Conservation (phyloP, 35 echinoderm and acorn worm genomes). For the Acanthaster planci region DNA sequence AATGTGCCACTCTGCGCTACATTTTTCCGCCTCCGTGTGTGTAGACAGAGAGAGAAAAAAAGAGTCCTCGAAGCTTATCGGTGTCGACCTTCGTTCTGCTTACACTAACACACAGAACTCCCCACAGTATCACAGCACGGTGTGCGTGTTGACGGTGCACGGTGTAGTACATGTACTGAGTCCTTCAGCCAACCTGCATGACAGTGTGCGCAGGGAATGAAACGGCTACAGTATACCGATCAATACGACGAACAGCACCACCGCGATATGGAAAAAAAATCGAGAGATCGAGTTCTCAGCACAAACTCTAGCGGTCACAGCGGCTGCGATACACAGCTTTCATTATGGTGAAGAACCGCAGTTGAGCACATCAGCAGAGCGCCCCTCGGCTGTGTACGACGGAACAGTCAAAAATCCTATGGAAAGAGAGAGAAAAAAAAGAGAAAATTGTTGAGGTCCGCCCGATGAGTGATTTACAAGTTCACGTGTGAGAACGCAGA, state of each 20-base stretch:
- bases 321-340: neutral
- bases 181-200: conserved; percentile 21
- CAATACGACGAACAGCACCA: conserved; percentile 3
- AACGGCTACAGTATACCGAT: conserved; percentile 16
- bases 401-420: neutral
- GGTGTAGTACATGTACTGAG: neutral
- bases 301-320: conserved; percentile 3
- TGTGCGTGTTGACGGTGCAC: no score
- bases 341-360: neutral
- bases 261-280: neutral
- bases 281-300: neutral
- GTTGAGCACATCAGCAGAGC: no score
- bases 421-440: neutral
- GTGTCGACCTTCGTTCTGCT: conserved; percentile 14
- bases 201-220: neutral
- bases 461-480: conserved; percentile 21
- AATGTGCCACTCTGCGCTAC: neutral
- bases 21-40: neutral
- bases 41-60: neutral
- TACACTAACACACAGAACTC: conserved; percentile 5
- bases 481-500: neutral
- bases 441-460: neutral
- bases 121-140: neutral
- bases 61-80: neutral
- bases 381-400: no score